Evolutionary conservation across 2,113 vertebrate species (phyloP), one percentile per base, ranked within the genome.

Genomic region (Solenodon paradoxus): DNA sequence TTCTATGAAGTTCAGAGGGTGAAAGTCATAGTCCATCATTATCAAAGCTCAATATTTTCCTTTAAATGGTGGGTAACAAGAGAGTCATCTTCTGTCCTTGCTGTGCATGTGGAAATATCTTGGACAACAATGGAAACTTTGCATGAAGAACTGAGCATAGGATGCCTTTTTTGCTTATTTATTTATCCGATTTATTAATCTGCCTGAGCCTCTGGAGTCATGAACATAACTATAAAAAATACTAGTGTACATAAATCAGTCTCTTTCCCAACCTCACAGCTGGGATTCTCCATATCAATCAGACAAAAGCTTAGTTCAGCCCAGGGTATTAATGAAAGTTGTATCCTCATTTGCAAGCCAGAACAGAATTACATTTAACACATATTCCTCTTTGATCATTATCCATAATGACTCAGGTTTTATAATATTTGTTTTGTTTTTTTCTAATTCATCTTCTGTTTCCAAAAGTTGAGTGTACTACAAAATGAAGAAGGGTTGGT

Each of bases 311-410:
- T 84, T 96, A 95, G 74, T 94, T 79, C 66, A 55, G 7, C 95
- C 72, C 96, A 91, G 88, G 20, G 66, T 95, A 96, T 94, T 97
- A 97, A 97, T 96, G 94, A 95, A 97, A 97, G 55, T 90, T 96
- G 84, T 49, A 83, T 89, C 95, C 94, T 95, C 90, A 79, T 97
- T 97, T 85, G 74, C 28, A 90, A 92, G 71, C 66, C 78, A 96
- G 88, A 97, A 97, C 90, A 97, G 68, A 97, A 96, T 95, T 96
- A 96, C 51, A 92, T 95, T 95, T 97, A 96, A 96, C 96, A 97
- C 96, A 95, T 96, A 96, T 96, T 64, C 38, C 47, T 85, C 90
- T 97, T 94, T 96, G 90, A 97, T 95, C 96, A 24, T 68, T 80
- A 13, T 95, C 96, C 96, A 97, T 87, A 97, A 92, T 89, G 97